Evolutionary conservation across 1,140 invertebrate genomes (phyloP), one percentile per base, ranked within the genome.

Genomic region (Drosophila sechellia): DNA sequence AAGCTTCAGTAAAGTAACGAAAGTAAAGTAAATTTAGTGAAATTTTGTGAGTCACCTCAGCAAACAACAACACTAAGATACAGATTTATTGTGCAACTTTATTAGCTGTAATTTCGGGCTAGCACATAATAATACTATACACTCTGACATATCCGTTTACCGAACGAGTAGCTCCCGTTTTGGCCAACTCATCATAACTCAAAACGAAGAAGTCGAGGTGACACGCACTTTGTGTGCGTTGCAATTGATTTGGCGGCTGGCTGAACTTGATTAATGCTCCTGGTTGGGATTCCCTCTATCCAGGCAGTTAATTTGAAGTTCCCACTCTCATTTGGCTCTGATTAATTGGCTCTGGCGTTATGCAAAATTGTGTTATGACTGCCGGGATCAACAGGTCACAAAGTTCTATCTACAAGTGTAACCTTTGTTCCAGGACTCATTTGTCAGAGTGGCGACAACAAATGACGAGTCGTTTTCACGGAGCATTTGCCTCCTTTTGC

Each of bases 401-500:
- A 13, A 20, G 31, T 52, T 49, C 15, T 52, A 17, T 66, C 48
- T 64, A 20, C 61, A 27, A 66, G 35, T 37, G 63, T 55, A 56
- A 56, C 65, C 63, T 70, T 69, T 55, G 58, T n/a, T 61, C 31
- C 46, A 25, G 20, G 34, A 37, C 64, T 73, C 81, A 80, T 85
- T 85, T 85, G 81, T 85, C 81, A 85, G 60, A 63, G 63, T 64
- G 72, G 64, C 42, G 45, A 40, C 31, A 31, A 49, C 57, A 81
- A 83, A 77, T 85, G 80, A 46, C 49, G 58, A 74, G 81, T 71
- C 83, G 85, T 79, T 80, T 85, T 85, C 69, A 85, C 70, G 73
- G 73, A 50, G 74, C 81, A 75, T 74, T 50, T 85, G 70, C 68
- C 53, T 77, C 68, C 73, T 65, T 77, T 84, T 80, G 72, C 61